Evolutionary conservation across 2,888 invertebrate species (phyloP).

Genomic region (Aleiodes leptofemur): DNA sequence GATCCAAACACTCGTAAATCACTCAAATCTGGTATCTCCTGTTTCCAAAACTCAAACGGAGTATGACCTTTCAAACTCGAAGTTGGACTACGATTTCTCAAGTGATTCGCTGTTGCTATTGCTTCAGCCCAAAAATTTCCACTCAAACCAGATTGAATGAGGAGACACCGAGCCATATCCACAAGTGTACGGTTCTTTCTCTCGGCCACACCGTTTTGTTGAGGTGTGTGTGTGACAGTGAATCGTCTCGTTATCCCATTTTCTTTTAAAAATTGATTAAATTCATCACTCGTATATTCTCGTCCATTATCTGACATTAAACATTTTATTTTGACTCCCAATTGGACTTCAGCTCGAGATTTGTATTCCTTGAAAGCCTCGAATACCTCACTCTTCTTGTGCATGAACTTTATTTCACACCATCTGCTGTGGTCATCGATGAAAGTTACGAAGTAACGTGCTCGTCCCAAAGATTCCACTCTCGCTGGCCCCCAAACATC

Average conservation of each 20-base stretch:
- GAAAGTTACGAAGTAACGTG: slow-evolving; percentile 58
- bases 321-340: slow-evolving; percentile 31
- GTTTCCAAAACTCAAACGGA: slow-evolving; percentile 51
- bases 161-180: slow-evolving; percentile 60
- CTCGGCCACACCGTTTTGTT: slow-evolving; percentile 64
- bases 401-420: slow-evolving; percentile 55
- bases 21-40: not conserved
- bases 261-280: slow-evolving; percentile 27
- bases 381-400: slow-evolving; percentile 52
- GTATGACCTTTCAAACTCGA: slow-evolving; percentile 40
- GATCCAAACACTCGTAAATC: slow-evolving; percentile 27
- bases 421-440: slow-evolving; percentile 59
- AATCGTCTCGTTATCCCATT: slow-evolving; percentile 56
- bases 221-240: slow-evolving; percentile 58
- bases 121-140: slow-evolving; percentile 57
- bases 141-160: slow-evolving; percentile 45
- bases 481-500: slow-evolving; percentile 57
- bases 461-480: slow-evolving; percentile 50
- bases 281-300: not conserved
- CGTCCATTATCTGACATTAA: slow-evolving; percentile 1
- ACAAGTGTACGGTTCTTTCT: slow-evolving; percentile 61
- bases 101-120: no score
- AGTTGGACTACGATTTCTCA: no score
- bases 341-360: slow-evolving; percentile 53
- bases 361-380: slow-evolving; percentile 54